Base-by-base conservation (phyloP, 1,140 invertebrate species). In the Dysdera silvatica region DNA sequence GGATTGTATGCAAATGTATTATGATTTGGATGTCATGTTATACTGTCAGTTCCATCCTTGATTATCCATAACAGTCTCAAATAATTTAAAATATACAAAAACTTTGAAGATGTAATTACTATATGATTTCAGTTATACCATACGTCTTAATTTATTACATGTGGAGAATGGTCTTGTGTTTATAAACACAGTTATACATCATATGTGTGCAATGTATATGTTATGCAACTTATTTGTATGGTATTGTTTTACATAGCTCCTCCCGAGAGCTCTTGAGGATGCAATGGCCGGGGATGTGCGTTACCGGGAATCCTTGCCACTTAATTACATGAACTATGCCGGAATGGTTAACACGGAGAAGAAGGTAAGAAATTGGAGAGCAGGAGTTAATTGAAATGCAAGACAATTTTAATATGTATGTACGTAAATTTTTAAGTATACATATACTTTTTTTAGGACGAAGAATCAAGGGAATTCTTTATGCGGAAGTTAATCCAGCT, bases 281-380 rank as follows among this genome's bases (percentile, higher is more conserved):
- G 89, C 91, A 0, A 83, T 87, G 16, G 78, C 80, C 66, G 78
- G 84, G 65, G 83, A 90, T 76, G 64, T 85, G 0, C 82, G 84
- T 28, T 85, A 91, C 65, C 82, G 94, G 48, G 75, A 80, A 72
- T 91, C 91, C 20, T 71, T 98, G 14, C 93, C 95, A 2, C 70
- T 85, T 35, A 80, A 91, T 75, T 91, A 87, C 66, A 80, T 87
- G 49, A 81, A 81, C 41, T 79, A 86, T 69, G 80, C 87, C 76
- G 93, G 93, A 40, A 63, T 82, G 3, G 83, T 82, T 0, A 80
- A 88, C 68, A 77, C 75, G 28, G 80, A 83, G 20, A n/a, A n/a
- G n/a, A 67, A 72, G 0, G 52, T 68, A 29, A 64, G 49, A 48
- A 14, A 32, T 35, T 16, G 23, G 33, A n/a, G 8, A 3, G 14